These are phyloP conservation scores for Ranitomeya variabilis DNA, from an alignment of 2,113 vertebrate species.

Conservation along the genomic window DNA sequence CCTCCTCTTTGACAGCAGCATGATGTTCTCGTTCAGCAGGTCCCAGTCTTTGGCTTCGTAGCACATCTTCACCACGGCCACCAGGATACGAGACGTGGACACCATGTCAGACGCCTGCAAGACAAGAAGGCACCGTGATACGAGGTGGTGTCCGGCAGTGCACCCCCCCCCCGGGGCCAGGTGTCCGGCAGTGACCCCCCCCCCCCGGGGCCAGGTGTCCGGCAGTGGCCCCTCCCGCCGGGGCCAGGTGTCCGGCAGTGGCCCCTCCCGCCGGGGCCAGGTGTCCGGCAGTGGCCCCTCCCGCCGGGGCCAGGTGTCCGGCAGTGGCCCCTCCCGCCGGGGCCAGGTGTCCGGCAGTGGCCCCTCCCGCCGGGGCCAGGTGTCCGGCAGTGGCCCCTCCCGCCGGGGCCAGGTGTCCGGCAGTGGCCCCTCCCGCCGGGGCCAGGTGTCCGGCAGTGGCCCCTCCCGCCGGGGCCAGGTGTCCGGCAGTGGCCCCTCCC, in stretches of 20 bases:
- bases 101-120: constrained; percentile 95
- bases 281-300: not conserved
- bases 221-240: not conserved
- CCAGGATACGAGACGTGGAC: constrained; percentile 94
- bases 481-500: not conserved
- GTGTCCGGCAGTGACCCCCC: no score
- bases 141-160: not conserved
- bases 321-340: not conserved
- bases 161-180: not conserved
- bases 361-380: no score
- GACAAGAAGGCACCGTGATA: not conserved
- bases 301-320: not conserved
- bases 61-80: constrained; percentile 96
- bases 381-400: no score
- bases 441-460: not conserved
- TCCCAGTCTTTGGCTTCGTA: constrained; percentile 97
- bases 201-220: not conserved
- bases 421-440: not conserved
- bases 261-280: no score
- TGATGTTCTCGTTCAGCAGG: constrained; percentile 96
- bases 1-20: constrained; percentile 92
- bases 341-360: not conserved
- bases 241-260: not conserved
- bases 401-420: no score
- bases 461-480: not conserved